These are phyloP conservation scores for Adineta ricciae DNA, from an alignment of 2,888 invertebrate species.

Conservation along the genomic window DNA sequence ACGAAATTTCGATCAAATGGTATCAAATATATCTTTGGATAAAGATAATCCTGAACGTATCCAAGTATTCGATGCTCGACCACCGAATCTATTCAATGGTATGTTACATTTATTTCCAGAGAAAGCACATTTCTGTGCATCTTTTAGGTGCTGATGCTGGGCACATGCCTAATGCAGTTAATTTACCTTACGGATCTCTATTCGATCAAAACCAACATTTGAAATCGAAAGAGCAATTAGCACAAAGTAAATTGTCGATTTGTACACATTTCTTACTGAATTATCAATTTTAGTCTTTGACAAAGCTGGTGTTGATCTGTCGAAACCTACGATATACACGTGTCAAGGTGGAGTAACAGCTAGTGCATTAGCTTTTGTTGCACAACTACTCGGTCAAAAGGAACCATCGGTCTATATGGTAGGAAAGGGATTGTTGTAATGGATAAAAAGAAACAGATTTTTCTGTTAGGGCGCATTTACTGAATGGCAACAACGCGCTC, in stretches of 20 bases:
- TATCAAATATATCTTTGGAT: constrained; percentile 34
- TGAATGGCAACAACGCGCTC: neutral
- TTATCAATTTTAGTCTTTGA: too few relatives aligned
- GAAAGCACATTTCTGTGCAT: too few relatives aligned
- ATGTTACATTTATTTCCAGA: too few relatives aligned
- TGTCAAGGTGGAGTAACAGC: constrained; percentile 40
- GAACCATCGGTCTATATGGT: constrained; percentile 41
- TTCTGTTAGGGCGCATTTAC: neutral
- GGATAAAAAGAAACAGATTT: neutral
- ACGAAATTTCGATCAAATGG: constrained; percentile 36
- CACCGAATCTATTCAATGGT: constrained; percentile 24
- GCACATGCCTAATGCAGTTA: constrained; percentile 21
- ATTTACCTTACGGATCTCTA: constrained; percentile 24
- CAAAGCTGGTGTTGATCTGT: too few relatives aligned
- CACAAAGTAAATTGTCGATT: too few relatives aligned
- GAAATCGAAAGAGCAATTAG: constrained; percentile 25
- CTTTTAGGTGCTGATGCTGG: neutral
- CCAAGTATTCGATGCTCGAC: constrained; percentile 38
- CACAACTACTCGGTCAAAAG: constrained; percentile 40
- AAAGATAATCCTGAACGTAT: constrained; percentile 16
- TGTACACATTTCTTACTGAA: too few relatives aligned
- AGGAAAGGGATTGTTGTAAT: too few relatives aligned
- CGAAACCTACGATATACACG: constrained; percentile 37
- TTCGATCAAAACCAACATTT: constrained; percentile 21
- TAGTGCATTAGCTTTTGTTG: constrained; percentile 39